Conservation (phyloP, 2,888 invertebrate species). For the Agelastica alni region DNA sequence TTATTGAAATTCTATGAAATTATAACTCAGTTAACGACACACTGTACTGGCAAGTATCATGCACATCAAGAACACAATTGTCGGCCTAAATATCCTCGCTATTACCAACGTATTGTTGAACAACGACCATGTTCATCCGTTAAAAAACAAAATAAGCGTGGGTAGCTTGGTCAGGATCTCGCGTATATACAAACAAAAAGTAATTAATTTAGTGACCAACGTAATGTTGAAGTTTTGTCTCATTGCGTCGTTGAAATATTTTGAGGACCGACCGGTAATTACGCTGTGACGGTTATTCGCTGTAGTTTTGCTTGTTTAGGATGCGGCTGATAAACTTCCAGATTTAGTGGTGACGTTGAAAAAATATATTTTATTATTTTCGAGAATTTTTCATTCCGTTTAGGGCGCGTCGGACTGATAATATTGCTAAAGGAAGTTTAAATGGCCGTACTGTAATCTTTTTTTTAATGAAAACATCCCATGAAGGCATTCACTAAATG, state of each 20-base stretch:
- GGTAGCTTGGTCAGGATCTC: conserved; percentile 3
- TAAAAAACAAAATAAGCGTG: conserved; percentile 7
- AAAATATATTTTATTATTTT: conserved; percentile 5
- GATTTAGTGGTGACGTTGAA: conserved; percentile 5
- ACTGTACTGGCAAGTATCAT: neutral
- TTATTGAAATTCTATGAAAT: neutral
- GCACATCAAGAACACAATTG: neutral
- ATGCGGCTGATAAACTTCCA: conserved; percentile 14
- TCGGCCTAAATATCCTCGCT: neutral
- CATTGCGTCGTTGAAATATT: conserved; percentile 27
- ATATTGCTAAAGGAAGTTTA: too few species aligned
- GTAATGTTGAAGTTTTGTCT: conserved; percentile 28
- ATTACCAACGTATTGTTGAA: conserved; percentile 4
- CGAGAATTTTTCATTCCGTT: too few species aligned
- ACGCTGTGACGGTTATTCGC: conserved; percentile 15
- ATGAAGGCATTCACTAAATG: too few species aligned
- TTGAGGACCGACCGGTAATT: conserved; percentile 16
- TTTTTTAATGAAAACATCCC: too few species aligned
- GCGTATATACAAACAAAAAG: conserved; percentile 23
- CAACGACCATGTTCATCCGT: conserved; percentile 10
- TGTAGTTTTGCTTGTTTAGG: conserved; percentile 20
- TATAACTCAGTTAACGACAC: neutral
- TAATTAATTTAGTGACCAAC: conserved; percentile 30
- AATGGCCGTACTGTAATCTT: too few species aligned
- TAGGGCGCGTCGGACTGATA: too few species aligned